Evolutionary conservation across 2,797 vertebrate genomes (phyloP), one percentile per base, ranked within the genome.

Genomic region (Emys orbicularis): DNA sequence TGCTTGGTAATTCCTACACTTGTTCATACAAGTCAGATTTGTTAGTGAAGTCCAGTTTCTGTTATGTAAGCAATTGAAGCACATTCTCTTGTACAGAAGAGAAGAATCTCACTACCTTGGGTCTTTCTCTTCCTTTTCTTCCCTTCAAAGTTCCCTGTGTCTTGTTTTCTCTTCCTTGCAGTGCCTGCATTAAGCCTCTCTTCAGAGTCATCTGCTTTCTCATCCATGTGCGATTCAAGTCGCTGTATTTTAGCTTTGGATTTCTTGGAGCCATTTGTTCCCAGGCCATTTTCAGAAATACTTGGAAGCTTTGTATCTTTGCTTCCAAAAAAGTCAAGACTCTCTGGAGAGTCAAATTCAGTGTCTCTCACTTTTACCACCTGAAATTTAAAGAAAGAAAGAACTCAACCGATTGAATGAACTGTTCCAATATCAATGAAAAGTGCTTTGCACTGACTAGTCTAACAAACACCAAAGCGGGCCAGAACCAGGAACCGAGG

Each of bases 301-400:
- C 4, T 72, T 47, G 16, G 79, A 3, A 83, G 81, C 29, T 34
- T 91, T 95, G 90, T 87, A 50, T 91, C 44, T 37, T 98, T 98
- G 92, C 85, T 94, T 34, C 98, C 98, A 88, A 99, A 99, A 95
- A 99, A 99, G 95, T 99, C 98, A 76, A 99, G 98, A 49, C 94
- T 92, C 81, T 98, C 96, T 7, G 65, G 93, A 59, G 95, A 90
- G 5, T 93, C 88, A 2, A 87, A 86, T 27, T 87, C 76, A 27
- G 96, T 95, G 21, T 65, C 87, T 15, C 97, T 98, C 49, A 97
- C 96, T 95, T 97, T 98, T 61, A 95, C 53, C 81, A 98, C 96
- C 99, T 99, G 88, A 88, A 80, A 82, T 10, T 29, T 44, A 61
- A 77, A 90, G 95, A 44, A 88, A 23, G 6, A n/a, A n/a, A n/a